Evolutionary conservation across 1,140 invertebrate genomes (phyloP).

Genomic region (Chlorops oryzae): DNA sequence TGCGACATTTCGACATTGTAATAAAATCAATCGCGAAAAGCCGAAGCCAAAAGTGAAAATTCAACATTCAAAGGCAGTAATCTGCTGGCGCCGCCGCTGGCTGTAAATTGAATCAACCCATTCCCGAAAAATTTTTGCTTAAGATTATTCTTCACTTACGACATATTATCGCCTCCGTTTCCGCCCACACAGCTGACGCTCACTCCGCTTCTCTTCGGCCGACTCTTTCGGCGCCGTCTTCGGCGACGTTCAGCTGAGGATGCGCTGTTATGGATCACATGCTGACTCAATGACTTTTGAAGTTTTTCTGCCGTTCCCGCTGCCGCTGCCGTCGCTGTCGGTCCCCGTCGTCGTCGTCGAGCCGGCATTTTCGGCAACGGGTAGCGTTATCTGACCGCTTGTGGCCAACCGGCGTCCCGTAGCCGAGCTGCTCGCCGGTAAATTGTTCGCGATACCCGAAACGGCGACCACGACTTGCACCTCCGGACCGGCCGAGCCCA

Average conservation of each 20-base stretch:
- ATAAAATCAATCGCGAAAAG: no score
- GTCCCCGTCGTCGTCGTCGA: neutral
- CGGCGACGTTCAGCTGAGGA: constrained; percentile 40
- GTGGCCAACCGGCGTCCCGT: constrained; percentile 38
- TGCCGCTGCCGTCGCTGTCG: neutral
- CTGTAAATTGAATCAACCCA: no score
- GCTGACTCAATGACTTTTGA: constrained; percentile 42
- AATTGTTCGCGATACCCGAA: constrained; percentile 19
- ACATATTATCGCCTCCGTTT: constrained; percentile 42
- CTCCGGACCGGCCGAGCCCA: constrained; percentile 39
- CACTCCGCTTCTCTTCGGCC: constrained; percentile 36
- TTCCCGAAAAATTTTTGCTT: no score
- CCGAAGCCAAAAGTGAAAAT: no score
- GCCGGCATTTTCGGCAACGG: constrained; percentile 1
- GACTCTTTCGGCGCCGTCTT: constrained; percentile 36
- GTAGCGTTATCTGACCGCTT: constrained; percentile 20
- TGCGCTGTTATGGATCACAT: constrained; percentile 41
- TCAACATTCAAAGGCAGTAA: no score
- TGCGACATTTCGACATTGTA: no score
- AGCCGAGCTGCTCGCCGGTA: constrained; percentile 34
- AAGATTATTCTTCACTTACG: constrained; percentile 42
- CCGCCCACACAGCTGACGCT: constrained; percentile 38
- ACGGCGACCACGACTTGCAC: constrained; percentile 35
- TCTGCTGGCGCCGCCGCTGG: no score
- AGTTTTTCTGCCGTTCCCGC: neutral